Base-by-base conservation (phyloP, 2,797 vertebrate genomes). In the Craterocephalus amniculus region DNA sequence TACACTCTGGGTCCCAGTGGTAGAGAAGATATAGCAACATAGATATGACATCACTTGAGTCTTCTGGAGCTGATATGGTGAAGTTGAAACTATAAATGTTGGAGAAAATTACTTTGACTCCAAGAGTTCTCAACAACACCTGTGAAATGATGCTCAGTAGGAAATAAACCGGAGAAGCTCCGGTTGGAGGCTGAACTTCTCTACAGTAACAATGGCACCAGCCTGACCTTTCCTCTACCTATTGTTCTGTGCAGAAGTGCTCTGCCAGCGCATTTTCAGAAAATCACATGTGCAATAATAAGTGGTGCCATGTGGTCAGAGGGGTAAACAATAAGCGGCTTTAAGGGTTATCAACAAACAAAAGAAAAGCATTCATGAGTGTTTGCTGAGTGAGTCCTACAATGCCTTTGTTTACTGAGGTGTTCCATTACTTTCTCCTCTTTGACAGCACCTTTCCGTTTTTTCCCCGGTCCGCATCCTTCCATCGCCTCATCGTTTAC, bases 291-390 rank as follows among this genome's bases (percentile, higher is more conserved):
- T 29, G 45, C 20, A 45, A 64, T 49, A 80, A 79, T 77, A 79
- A 77, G 72, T 31, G 22, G 81, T 79, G 78, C 74, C 71, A 79
- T 78, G 87, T 14, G 63, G 87, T 77, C 66, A 69, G 79, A 38
- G n/a, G 49, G 57, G 32, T 82, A 85, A 88, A 88, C 69, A 85
- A 70, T 29, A 29, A 55, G 63, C 69, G 68, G 36, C 68, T 69
- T 72, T 32, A 10, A 63, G 58, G 67, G 78, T 75, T 61, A 86
- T 84, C 71, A 78, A 90, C 69, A 87, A 83, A 88, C 81, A 80
- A 79, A 89, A 70, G 52, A 78, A 81, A 85, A 58, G 57, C 60
- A n/a, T 16, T 67, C 36, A 72, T 84, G 81, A 83, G 78, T 27
- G 29, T 40, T 57, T 61, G 63, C 83, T 83, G 80, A 38, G 40